Conservation (phyloP, 1,140 invertebrate species). For the Coenobita brevimanus region DNA sequence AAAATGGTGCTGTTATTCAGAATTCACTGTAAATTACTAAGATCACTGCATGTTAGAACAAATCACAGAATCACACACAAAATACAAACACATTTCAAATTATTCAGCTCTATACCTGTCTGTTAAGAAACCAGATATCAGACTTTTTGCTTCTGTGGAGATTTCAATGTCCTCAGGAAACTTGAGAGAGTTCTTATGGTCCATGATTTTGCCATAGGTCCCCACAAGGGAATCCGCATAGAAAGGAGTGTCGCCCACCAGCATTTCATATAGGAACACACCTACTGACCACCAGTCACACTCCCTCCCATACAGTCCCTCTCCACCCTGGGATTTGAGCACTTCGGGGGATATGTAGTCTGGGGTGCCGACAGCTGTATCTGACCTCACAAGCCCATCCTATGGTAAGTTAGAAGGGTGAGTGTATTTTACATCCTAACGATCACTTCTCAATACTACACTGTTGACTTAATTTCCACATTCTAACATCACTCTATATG, state of each 20-base stretch:
- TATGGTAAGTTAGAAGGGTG: no score
- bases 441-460: no score
- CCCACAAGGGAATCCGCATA: slow-evolving; percentile 98
- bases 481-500: no score
- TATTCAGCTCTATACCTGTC: slow-evolving; percentile 79
- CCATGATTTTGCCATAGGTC: slow-evolving; percentile 99
- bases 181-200: slow-evolving; percentile 94
- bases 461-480: no score
- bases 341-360: slow-evolving; percentile 99
- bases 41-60: neutral
- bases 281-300: slow-evolving; percentile 99
- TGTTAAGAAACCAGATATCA: slow-evolving; percentile 95
- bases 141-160: slow-evolving; percentile 89
- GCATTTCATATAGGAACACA: slow-evolving; percentile 98
- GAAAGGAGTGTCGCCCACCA: slow-evolving; percentile 98
- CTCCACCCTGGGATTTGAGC: slow-evolving; percentile 96
- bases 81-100: slow-evolving; percentile 24
- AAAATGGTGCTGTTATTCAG: no score
- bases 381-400: slow-evolving; percentile 95
- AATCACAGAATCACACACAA: no score
- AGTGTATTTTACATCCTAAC: no score
- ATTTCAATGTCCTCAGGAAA: slow-evolving; percentile 97
- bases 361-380: slow-evolving; percentile 98
- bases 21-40: no score
- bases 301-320: slow-evolving; percentile 94